Conservation (phyloP, 1,140 invertebrate genomes). For the Maconellicoccus hirsutus region DNA sequence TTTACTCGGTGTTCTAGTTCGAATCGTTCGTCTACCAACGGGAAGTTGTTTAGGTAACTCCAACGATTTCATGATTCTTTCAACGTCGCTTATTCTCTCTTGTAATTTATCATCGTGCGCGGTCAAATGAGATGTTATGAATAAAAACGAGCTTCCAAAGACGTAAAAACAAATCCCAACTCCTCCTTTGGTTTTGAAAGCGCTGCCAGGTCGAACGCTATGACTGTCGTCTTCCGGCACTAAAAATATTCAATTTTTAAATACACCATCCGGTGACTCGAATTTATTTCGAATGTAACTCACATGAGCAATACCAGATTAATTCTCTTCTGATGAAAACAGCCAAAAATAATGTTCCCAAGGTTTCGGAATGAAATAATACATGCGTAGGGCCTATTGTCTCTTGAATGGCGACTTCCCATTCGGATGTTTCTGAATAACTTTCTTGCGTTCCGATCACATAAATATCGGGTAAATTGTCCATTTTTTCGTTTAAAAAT, state of each 20-base stretch:
- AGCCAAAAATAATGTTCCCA: constrained; percentile 75
- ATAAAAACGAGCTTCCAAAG: constrained; percentile 87
- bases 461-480: constrained; percentile 80
- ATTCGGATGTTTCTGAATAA: constrained; percentile 65
- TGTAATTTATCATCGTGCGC: constrained; percentile 80
- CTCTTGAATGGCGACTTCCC: constrained; percentile 83
- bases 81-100: constrained; percentile 74
- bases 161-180: constrained; percentile 77
- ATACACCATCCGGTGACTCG: not conserved
- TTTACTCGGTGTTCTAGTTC: constrained; percentile 34
- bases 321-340: constrained; percentile 79
- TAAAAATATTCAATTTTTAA: constrained; percentile 31
- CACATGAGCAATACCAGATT: constrained; percentile 75
- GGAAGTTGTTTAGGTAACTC: constrained; percentile 74
- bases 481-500: constrained; percentile 66
- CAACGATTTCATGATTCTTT: constrained; percentile 69
- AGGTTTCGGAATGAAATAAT: constrained; percentile 62
- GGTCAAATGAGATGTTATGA: constrained; percentile 85
- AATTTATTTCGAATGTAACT: not conserved
- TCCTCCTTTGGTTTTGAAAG: constrained; percentile 85
- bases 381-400: constrained; percentile 83
- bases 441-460: constrained; percentile 89
- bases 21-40: constrained; percentile 60
- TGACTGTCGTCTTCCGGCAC: constrained; percentile 74
- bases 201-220: constrained; percentile 73